Conservation (phyloP, 53 echinoderm and acorn worm genomes). For the Luidia sarsii region DNA sequence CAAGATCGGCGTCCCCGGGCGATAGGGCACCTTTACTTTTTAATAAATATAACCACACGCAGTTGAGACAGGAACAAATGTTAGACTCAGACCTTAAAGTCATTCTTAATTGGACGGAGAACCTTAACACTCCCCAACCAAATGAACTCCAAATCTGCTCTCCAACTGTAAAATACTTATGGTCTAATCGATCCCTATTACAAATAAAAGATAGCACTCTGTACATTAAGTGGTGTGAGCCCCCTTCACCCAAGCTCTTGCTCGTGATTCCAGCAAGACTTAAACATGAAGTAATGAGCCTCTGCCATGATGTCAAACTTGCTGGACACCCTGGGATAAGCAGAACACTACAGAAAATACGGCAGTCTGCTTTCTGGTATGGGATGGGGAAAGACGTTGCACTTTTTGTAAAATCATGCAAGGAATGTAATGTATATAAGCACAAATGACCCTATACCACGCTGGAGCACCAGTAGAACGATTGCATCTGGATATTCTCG, state of each 20-base stretch:
- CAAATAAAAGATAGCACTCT: not conserved
- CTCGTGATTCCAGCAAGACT: not conserved
- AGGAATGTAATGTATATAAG: constrained; percentile 19
- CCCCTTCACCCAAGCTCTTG: not conserved
- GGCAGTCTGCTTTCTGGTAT: constrained; percentile 27
- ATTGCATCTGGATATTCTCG: constrained; percentile 5
- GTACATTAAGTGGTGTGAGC: not conserved
- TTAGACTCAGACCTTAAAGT: not conserved
- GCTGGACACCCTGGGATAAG: constrained; percentile 8
- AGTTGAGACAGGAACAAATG: not conserved
- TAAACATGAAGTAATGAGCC: not conserved
- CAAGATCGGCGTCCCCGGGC: not conserved
- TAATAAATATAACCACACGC: not conserved
- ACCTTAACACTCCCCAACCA: not conserved
- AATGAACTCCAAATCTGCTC: not conserved
- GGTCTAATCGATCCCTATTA: not conserved
- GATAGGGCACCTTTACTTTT: not conserved
- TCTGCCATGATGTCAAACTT: not conserved
- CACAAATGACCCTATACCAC: constrained; percentile 4
- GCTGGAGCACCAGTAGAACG: constrained; percentile 6
- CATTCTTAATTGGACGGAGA: not conserved
- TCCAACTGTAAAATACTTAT: constrained; percentile 17
- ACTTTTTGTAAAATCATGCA: constrained; percentile 23
- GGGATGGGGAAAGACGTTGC: constrained; percentile 1
- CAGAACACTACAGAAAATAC: not conserved